A percentile compares a stretch with the other conserved stretches of the same genome.
Conservation (phyloP, 2,797 vertebrate species). For the Poliocrania exsul region DNA sequence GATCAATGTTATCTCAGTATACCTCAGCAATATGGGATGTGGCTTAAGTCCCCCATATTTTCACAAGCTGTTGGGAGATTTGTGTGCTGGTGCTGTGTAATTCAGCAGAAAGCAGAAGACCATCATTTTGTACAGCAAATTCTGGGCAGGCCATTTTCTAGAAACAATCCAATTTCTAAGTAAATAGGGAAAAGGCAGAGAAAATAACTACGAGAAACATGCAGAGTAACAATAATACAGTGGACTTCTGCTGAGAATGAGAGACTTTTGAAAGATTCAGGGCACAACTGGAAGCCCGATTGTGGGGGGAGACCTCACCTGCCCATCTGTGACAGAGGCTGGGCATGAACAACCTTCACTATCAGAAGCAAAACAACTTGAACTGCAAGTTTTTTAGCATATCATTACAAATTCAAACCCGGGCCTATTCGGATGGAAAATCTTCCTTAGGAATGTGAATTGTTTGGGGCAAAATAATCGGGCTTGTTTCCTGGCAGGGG, state of each 20-base stretch:
- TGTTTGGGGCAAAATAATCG: constrained; percentile 41
- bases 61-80: background rate
- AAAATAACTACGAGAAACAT: background rate
- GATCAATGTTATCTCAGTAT: background rate
- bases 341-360: background rate
- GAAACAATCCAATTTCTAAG: background rate
- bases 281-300: background rate
- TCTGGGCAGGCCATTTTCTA: background rate
- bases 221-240: background rate
- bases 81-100: background rate
- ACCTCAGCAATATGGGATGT: background rate
- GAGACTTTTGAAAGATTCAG: background rate
- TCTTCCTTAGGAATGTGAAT: constrained; percentile 12
- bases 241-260: background rate
- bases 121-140: background rate
- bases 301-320: background rate
- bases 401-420: constrained; percentile 12
- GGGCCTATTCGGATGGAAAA: constrained; percentile 36
- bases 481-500: constrained; percentile 27
- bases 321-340: background rate
- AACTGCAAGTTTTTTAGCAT: constrained; percentile 43
- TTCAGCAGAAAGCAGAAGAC: background rate
- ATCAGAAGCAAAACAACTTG: constrained; percentile 31
- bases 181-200: background rate
- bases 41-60: background rate